A percentile compares a stretch with the other conserved stretches of the same genome.
These are phyloP conservation scores for Stichopus chloronotus DNA, from an alignment of 35 echinoderm and acorn worm genomes.

Conservation along the genomic window DNA sequence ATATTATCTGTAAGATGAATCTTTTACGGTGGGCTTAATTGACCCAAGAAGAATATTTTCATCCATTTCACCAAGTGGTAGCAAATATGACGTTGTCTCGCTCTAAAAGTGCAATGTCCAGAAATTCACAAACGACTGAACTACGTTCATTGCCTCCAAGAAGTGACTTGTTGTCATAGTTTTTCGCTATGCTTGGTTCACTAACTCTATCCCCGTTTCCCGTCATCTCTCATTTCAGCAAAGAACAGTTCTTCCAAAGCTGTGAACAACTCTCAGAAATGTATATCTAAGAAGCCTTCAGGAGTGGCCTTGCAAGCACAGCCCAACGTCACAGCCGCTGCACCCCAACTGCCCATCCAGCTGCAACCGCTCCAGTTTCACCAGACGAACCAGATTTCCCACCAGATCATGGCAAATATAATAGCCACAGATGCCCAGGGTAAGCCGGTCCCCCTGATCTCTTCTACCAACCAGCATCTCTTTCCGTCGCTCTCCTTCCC, in stretches of 20 bases:
- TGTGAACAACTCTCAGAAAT: slow-evolving; percentile 51
- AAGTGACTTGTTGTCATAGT: no score
- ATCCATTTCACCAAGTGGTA: no score
- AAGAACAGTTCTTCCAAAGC: slow-evolving; percentile 75
- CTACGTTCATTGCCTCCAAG: no score
- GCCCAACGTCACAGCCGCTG: neutral
- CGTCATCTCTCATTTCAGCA: slow-evolving; percentile 35
- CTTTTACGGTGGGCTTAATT: no score
- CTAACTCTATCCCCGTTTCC: no score
- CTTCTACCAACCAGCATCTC: slow-evolving; percentile 60
- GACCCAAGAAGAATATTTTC: no score
- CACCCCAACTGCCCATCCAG: slow-evolving; percentile 30
- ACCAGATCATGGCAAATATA: slow-evolving; percentile 76
- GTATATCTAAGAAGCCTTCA: slow-evolving; percentile 52
- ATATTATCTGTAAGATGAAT: no score
- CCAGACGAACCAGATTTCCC: slow-evolving; percentile 58
- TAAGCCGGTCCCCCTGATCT: slow-evolving; percentile 64
- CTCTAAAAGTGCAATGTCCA: no score
- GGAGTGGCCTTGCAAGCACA: slow-evolving; percentile 62
- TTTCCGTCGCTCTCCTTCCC: slow-evolving; percentile 61
- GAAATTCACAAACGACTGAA: no score
- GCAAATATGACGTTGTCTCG: no score
- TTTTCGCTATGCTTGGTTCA: no score
- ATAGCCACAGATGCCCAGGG: slow-evolving; percentile 77
- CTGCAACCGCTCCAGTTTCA: slow-evolving; percentile 30